These are phyloP conservation scores for Lithosia quadra DNA, from an alignment of 2,888 invertebrate genomes.

Conservation along the genomic window DNA sequence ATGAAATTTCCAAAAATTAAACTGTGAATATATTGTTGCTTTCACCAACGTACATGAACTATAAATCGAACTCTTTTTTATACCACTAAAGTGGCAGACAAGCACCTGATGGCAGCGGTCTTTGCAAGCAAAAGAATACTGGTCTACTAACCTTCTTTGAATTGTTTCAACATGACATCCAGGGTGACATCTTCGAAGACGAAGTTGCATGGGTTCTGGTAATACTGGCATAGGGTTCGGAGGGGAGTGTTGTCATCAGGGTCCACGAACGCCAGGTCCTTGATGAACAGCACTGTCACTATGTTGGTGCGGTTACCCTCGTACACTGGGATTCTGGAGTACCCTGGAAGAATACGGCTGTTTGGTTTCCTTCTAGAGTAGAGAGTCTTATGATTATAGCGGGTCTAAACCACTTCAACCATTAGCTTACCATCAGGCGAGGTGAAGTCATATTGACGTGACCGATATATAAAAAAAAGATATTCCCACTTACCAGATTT, in stretches of 20 bases:
- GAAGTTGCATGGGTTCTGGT: slow-evolving; percentile 98
- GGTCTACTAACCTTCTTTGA: slow-evolving; percentile 94
- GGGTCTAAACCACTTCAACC: too few species aligned
- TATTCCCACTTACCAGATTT: slow-evolving; percentile 92
- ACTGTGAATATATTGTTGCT: too few species aligned
- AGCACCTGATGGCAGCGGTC: too few species aligned
- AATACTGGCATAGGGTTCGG: slow-evolving; percentile 97
- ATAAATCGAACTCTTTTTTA: too few species aligned
- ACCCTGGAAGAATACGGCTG: slow-evolving; percentile 86
- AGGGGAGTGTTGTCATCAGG: slow-evolving; percentile 98
- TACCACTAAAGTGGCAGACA: too few species aligned
- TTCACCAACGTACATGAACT: too few species aligned
- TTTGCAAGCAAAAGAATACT: neutral
- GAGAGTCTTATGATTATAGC: too few species aligned
- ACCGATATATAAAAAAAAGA: too few species aligned
- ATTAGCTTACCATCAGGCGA: too few species aligned
- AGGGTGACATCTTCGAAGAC: slow-evolving; percentile 98
- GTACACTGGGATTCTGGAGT: slow-evolving; percentile 98
- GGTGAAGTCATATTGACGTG: too few species aligned
- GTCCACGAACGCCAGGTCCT: slow-evolving; percentile 99
- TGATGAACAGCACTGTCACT: slow-evolving; percentile 97
- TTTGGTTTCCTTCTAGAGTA: neutral
- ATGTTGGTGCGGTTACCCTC: slow-evolving; percentile 95
- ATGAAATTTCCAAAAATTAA: too few species aligned
- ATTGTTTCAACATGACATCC: slow-evolving; percentile 98